These are phyloP conservation scores for Hestina assimilis DNA, from an alignment of 1,140 invertebrate genomes.

Conservation along the genomic window DNA sequence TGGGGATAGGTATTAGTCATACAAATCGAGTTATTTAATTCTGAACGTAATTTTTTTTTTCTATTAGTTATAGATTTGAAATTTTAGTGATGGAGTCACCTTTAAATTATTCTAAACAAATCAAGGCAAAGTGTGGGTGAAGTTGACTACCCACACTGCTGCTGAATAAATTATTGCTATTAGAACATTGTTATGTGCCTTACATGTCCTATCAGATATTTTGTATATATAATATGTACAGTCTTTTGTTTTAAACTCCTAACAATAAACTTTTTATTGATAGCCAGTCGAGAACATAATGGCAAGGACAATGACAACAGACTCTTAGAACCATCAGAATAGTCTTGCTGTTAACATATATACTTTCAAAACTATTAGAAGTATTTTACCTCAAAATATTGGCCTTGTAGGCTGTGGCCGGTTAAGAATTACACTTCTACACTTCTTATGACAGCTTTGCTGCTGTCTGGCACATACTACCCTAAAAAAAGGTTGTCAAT, in stretches of 20 bases:
- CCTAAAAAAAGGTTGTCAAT: too few relatives aligned
- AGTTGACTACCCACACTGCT: constrained; percentile 60
- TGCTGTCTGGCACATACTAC: too few relatives aligned
- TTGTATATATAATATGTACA: constrained; percentile 15
- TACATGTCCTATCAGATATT: constrained; percentile 52
- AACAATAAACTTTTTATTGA: constrained; percentile 5
- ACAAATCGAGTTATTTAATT: neutral
- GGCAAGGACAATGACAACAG: too few relatives aligned
- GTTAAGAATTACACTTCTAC: too few relatives aligned
- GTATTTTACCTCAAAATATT: too few relatives aligned
- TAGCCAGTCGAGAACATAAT: too few relatives aligned
- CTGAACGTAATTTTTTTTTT: neutral
- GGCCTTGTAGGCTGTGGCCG: too few relatives aligned
- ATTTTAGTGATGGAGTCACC: constrained; percentile 46
- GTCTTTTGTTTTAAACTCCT: constrained; percentile 28
- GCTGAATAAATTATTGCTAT: constrained; percentile 72
- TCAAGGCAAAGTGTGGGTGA: constrained; percentile 71
- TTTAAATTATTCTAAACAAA: constrained; percentile 50
- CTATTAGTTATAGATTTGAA: constrained; percentile 15
- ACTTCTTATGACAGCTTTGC: too few relatives aligned
- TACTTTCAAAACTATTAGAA: too few relatives aligned
- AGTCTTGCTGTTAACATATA: too few relatives aligned
- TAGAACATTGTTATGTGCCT: constrained; percentile 67
- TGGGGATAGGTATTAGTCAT: neutral
- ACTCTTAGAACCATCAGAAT: too few relatives aligned